Evolutionary conservation across 2,888 invertebrate genomes (phyloP), one percentile per base, ranked within the genome.

Genomic region (Mongoloraphidia duomilia): DNA sequence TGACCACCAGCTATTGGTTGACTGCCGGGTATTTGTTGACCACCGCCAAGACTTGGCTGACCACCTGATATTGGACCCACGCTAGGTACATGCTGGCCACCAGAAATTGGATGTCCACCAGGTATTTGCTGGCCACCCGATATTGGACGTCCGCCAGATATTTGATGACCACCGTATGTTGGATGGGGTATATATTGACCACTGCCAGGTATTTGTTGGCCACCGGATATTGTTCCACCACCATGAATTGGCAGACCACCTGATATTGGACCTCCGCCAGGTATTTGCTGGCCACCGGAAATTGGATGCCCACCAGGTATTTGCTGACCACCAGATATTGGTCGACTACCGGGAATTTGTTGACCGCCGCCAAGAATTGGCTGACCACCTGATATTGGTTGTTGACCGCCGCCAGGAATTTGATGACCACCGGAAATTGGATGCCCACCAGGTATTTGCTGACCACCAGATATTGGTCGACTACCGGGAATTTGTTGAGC

Each of bases 71-170:
- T 26, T 26, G 26, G 26, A 26, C 26, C 26, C 3, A 12, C 4
- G 9, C 12, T n/a, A 3, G 26, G 26, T 5, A 26, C 4, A 3
- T 2, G 2, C 4, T 17, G 17, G 10, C 37, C n/a, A 14, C 13
- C 38, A 10, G 50, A 40, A 13, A 37, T 13, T 12, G 40, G 43
- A 12, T 12, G 8, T 34, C 33, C 34, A 10, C 47, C 50, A 6
- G 43, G 37, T 50, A 6, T 14, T 6, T 26, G 26, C 26, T 26
- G 26, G 17, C 37, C 33, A 5, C 44, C 49, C 3, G 45, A 26
- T 13, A 36, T 26, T 34, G 33, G 38, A 13, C 8, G 26, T 14
- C 42, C 49, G 8, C n/a, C 41, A 35, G 50, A 50, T 52, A 47
- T 39, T 33, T 11, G 9, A 26, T 49, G 26, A 6, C 52, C 10